Evolutionary conservation across 2,113 vertebrate species (phyloP).

Genomic region (Sylvietta virens): DNA sequence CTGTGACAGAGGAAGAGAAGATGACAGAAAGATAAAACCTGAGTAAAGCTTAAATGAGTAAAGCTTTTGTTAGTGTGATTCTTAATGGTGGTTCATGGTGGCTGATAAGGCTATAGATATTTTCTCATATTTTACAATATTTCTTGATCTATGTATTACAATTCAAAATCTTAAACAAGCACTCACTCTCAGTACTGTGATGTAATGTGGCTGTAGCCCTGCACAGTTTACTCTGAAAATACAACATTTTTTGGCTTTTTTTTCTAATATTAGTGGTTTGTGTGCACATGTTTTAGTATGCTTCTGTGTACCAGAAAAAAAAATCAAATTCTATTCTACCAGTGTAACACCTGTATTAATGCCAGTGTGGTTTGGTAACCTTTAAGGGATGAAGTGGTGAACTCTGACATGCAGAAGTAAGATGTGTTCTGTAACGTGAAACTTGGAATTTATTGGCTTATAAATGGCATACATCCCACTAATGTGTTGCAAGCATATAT

Average conservation of each 20-base stretch:
- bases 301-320: not conserved
- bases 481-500: not conserved
- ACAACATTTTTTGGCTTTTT: not conserved
- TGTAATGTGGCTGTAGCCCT: not conserved
- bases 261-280: not conserved
- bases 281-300: not conserved
- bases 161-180: not conserved
- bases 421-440: not conserved
- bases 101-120: not conserved
- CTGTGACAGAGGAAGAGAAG: not conserved
- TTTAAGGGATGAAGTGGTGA: not conserved
- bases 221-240: not conserved
- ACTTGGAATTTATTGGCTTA: not conserved
- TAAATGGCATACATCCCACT: not conserved
- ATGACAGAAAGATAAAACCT: not conserved
- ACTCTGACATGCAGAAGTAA: not conserved
- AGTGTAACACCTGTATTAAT: not conserved
- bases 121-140: not conserved
- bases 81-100: not conserved
- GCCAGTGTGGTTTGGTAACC: fast-evolving
- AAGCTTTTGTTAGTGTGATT: not conserved
- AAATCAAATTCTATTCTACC: not conserved
- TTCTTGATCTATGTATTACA: not conserved
- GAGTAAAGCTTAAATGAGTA: too few relatives aligned
- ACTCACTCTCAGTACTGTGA: not conserved